Evolutionary conservation across 2,797 vertebrate species (phyloP), one percentile per base, ranked within the genome.

Genomic region (Tamandua tetradactyla): DNA sequence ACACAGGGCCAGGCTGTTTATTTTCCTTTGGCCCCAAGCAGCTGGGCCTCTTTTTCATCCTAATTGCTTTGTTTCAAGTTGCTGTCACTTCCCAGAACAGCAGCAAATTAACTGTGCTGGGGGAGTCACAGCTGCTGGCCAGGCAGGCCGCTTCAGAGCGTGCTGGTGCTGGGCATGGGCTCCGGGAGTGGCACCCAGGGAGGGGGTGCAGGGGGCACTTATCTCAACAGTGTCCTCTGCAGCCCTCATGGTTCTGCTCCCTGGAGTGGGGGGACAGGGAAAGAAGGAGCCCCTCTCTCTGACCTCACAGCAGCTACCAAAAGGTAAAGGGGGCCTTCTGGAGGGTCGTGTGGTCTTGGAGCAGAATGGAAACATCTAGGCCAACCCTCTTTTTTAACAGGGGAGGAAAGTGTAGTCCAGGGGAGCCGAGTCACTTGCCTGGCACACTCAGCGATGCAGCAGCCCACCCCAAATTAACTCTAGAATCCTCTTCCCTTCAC

Each of bases 31-130:
- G 92, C 93, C 96, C 61, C 75, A 89, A 95, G 94, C 93, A 93
- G 86, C 96, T 94, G 96, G 90, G 80, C 82, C 93, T 94, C 94
- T 96, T 97, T 97, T 96, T 96, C 93, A 96, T 96, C 85, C 95
- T 95, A 95, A 97, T 96, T 93, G 83, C 94, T 97, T 95, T 96
- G 92, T 89, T 94, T 95, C 86, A 95, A 92, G 90, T 95, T 93
- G 89, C 94, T 94, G 95, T 96, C 96, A 95, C 80, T 92, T 96
- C 79, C 78, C 64, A 66, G 87, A 96, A 79, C 37, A 3, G 82
- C 52, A 35, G 95, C 61, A 95, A 82, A 90, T 96, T 49, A 91
- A 89, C 95, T 84, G 93, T 72, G 93, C 89, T 79, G 37, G 72
- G 80, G 86, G 82, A 97, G 85, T 89, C 55, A 78, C 90, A 94